These are phyloP conservation scores for Thumatha senex DNA, from an alignment of 2,888 invertebrate species.

Conservation along the genomic window DNA sequence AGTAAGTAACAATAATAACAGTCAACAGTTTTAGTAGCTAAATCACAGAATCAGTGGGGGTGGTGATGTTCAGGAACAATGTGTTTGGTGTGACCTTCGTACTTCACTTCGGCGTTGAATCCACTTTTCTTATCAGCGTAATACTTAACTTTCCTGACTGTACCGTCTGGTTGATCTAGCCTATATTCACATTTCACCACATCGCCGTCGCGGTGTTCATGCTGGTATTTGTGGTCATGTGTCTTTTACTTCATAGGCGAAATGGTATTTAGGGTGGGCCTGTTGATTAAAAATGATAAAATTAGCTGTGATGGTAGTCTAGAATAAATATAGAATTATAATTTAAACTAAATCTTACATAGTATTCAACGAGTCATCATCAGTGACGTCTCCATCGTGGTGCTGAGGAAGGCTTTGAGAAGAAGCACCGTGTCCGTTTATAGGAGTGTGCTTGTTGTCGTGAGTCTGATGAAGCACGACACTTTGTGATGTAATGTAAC, in stretches of 20 bases:
- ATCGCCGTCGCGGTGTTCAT: too few relatives aligned
- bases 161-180: too few relatives aligned
- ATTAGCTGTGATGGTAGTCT: too few relatives aligned
- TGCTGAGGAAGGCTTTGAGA: background rate
- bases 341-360: slow-evolving; percentile 9
- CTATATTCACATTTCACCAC: too few relatives aligned
- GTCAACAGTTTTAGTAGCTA: too few relatives aligned
- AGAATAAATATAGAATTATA: too few relatives aligned
- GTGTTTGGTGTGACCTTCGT: slow-evolving; percentile 36
- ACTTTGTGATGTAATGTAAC: too few relatives aligned
- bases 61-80: slow-evolving; percentile 32
- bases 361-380: slow-evolving; percentile 29
- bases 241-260: too few relatives aligned
- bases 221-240: too few relatives aligned
- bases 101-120: slow-evolving; percentile 35
- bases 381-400: slow-evolving; percentile 1
- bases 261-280: too few relatives aligned
- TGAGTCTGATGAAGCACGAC: slow-evolving; percentile 45
- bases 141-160: too few relatives aligned
- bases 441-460: slow-evolving; percentile 12
- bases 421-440: background rate
- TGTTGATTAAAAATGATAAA: background rate
- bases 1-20: too few relatives aligned
- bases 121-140: slow-evolving; percentile 34
- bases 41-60: slow-evolving; percentile 31